Evolutionary conservation across 1,140 invertebrate species (phyloP).

Genomic region (Ceratosolen solmsi): DNA sequence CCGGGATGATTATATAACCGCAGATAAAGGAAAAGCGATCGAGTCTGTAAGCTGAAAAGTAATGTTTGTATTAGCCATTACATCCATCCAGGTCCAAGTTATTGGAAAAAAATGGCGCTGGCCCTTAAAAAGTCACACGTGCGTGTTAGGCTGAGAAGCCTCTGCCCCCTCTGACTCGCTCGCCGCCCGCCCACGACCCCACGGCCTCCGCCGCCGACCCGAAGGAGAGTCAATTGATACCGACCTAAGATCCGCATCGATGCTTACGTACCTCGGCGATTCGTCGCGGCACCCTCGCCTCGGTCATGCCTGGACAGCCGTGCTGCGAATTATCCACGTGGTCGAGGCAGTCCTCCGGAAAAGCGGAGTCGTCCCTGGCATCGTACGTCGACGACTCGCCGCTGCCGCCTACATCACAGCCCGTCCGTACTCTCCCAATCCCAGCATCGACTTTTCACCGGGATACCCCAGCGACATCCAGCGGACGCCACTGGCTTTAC

Average conservation of each 20-base stretch:
- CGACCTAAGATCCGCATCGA: too few relatives aligned
- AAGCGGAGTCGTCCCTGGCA: neutral
- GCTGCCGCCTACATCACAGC: neutral
- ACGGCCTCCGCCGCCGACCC: too few relatives aligned
- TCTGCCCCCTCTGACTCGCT: too few relatives aligned
- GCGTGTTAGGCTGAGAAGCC: neutral
- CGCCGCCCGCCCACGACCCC: too few relatives aligned
- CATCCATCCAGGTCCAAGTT: neutral
- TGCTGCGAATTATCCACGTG: neutral
- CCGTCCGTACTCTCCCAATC: too few relatives aligned
- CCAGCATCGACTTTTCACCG: neutral
- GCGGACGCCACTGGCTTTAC: too few relatives aligned
- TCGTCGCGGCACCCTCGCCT: too few relatives aligned
- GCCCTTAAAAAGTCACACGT: constrained; percentile 20
- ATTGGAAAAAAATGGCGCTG: constrained; percentile 10
- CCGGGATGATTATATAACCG: neutral
- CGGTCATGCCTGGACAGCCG: neutral
- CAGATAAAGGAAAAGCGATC: neutral
- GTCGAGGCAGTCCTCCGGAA: neutral
- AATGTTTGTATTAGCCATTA: too few relatives aligned
- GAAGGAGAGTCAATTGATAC: too few relatives aligned
- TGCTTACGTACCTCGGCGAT: constrained; percentile 21
- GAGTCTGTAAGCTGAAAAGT: neutral
- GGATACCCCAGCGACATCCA: constrained; percentile 20
- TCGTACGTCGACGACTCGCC: neutral